Percentiles rank a stretch among this genome's conserved stretches.
Conservation (phyloP, 2,797 vertebrate species). For the Ctenopoma kingsleyae region DNA sequence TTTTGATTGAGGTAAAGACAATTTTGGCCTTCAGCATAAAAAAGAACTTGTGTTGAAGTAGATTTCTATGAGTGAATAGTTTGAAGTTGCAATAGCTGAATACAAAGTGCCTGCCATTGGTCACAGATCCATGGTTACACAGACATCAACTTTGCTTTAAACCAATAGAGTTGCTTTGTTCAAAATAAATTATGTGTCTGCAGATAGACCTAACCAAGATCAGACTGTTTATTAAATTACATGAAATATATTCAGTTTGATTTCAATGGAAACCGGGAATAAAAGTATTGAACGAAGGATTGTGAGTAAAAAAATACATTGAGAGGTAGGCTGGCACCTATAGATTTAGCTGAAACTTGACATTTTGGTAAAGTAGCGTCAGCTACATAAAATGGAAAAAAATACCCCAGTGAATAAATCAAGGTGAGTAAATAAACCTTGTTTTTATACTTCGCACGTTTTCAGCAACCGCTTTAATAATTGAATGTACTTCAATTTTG, state of each 20-base stretch:
- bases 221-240: not conserved
- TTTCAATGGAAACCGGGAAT: not conserved
- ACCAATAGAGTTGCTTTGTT: not conserved
- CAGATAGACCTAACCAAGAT: not conserved
- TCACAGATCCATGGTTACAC: not conserved
- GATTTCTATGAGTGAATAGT: not conserved
- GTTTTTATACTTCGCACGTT: not conserved
- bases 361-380: not conserved
- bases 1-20: not conserved
- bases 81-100: not conserved
- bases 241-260: not conserved
- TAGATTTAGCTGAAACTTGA: not conserved
- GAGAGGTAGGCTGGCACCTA: not conserved
- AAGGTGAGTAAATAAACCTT: not conserved
- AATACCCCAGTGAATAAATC: not conserved
- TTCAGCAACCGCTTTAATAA: too few species aligned
- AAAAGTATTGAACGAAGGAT: not conserved
- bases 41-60: not conserved
- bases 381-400: not conserved
- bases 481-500: not conserved
- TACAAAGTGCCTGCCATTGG: not conserved
- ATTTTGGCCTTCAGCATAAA: conserved; percentile 13
- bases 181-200: not conserved
- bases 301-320: not conserved
- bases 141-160: conserved; percentile 7